Percentiles rank a stretch among this genome's conserved stretches.
These are phyloP conservation scores for Siniperca knerii DNA, from an alignment of 2,113 vertebrate species.

Conservation along the genomic window DNA sequence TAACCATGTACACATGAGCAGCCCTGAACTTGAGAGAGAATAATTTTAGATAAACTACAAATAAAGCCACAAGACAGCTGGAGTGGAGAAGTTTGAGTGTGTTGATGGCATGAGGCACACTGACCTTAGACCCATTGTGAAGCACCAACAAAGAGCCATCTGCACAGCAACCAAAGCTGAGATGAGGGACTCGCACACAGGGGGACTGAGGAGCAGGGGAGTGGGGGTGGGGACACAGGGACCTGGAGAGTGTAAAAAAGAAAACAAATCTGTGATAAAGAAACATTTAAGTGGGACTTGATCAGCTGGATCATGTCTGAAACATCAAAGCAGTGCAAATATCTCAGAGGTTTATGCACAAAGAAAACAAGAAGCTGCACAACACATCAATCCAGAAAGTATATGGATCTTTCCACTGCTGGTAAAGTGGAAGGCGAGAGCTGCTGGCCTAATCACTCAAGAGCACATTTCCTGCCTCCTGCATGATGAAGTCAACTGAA, in stretches of 20 bases:
- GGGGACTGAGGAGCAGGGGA: slow-evolving; percentile 50
- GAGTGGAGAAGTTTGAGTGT: slow-evolving; percentile 75
- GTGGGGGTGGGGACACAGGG: slow-evolving; percentile 42
- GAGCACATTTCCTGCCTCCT: slow-evolving; percentile 79
- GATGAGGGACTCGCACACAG: slow-evolving; percentile 73
- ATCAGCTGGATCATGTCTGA: slow-evolving; percentile 36
- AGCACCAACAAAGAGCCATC: slow-evolving; percentile 88
- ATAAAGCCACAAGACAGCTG: slow-evolving; percentile 75
- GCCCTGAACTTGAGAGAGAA: slow-evolving; percentile 11
- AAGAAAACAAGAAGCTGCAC: slow-evolving; percentile 43
- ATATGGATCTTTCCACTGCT: slow-evolving; percentile 54
- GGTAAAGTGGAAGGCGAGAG: slow-evolving; percentile 68
- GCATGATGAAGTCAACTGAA: slow-evolving; percentile 64
- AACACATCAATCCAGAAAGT: slow-evolving; percentile 12
- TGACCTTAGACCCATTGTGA: slow-evolving; percentile 85
- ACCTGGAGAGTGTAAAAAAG: slow-evolving; percentile 43
- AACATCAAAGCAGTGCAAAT: slow-evolving; percentile 10
- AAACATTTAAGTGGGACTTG: slow-evolving; percentile 17
- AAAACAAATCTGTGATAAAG: slow-evolving; percentile 45
- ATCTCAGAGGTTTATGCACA: slow-evolving; percentile 24
- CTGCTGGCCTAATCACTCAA: slow-evolving; percentile 75
- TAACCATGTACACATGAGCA: slow-evolving; percentile 28
- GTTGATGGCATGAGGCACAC: slow-evolving; percentile 75
- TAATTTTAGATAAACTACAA: slow-evolving; percentile 35
- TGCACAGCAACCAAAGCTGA: slow-evolving; percentile 84